These are phyloP conservation scores for Cryptotis parvus DNA, from an alignment of 2,113 vertebrate genomes.

Conservation along the genomic window DNA sequence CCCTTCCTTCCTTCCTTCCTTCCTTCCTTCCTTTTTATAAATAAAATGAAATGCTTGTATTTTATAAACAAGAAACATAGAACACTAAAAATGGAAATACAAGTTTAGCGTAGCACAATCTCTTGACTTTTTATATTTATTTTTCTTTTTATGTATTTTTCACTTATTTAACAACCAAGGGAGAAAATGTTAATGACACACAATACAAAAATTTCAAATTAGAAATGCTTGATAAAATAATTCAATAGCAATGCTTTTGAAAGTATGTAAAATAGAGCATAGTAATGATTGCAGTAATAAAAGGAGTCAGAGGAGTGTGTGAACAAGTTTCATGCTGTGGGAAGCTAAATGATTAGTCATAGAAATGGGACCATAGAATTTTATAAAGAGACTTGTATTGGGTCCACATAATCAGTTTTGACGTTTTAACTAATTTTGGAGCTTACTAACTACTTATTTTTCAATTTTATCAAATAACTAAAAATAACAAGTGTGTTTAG, in stretches of 20 bases:
- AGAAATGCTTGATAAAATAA: background rate
- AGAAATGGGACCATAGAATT: background rate
- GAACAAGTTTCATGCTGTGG: background rate
- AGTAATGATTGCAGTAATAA: no score
- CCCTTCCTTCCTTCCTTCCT: accelerated
- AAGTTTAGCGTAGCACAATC: no score
- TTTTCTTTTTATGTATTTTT: background rate
- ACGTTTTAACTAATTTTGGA: conserved; percentile 73
- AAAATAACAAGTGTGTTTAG: conserved; percentile 64
- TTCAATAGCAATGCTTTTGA: background rate
- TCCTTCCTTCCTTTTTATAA: background rate
- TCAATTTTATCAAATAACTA: conserved; percentile 71
- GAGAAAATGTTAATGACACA: background rate
- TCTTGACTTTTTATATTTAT: no score
- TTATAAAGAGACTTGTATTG: background rate
- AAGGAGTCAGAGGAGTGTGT: background rate
- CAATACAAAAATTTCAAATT: background rate
- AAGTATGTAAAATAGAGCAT: background rate
- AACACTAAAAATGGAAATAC: background rate
- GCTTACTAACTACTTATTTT: conserved; percentile 71
- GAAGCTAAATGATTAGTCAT: background rate
- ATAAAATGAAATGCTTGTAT: background rate
- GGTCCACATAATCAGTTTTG: conserved; percentile 62
- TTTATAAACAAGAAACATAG: background rate
- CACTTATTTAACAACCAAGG: background rate